Evolutionary conservation across 1,140 invertebrate genomes (phyloP).

Genomic region (Trissolcus basalis): DNA sequence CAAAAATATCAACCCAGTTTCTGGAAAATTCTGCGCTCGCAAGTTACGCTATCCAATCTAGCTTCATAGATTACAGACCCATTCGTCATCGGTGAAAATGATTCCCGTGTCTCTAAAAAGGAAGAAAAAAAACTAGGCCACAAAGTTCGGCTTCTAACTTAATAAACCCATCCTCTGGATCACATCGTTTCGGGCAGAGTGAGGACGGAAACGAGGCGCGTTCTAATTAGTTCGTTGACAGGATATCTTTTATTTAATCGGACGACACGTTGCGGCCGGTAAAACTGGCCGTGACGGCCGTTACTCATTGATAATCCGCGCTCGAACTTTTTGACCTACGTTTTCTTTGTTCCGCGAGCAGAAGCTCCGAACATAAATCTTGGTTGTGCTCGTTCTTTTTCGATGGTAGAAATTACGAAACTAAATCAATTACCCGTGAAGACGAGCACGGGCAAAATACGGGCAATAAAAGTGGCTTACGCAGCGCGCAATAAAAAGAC

Average conservation of each 20-base stretch:
- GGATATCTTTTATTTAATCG: conserved; percentile 45
- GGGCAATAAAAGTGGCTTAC: conserved; percentile 61
- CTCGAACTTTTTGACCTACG: conserved; percentile 42
- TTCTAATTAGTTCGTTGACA: conserved; percentile 38
- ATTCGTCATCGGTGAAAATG: conserved; percentile 14
- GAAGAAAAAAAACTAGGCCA: conserved; percentile 3
- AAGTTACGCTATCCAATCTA: conserved; percentile 16
- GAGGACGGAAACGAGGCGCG: neutral
- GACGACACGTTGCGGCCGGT: conserved; percentile 20
- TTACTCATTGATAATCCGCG: conserved; percentile 54
- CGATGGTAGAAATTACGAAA: conserved; percentile 67
- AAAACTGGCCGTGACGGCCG: conserved; percentile 23
- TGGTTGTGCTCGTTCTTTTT: conserved; percentile 58
- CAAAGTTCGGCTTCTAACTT: conserved; percentile 26
- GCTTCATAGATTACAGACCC: conserved; percentile 4
- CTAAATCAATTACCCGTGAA: conserved; percentile 70
- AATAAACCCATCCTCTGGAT: too few relatives aligned
- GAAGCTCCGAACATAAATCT: conserved; percentile 59
- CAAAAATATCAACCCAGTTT: conserved; percentile 2
- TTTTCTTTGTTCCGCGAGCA: conserved; percentile 35
- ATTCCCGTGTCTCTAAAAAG: neutral
- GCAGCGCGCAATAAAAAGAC: conserved; percentile 33
- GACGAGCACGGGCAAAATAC: conserved; percentile 60
- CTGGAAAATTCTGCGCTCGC: neutral
- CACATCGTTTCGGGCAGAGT: neutral